These are phyloP conservation scores for Ochotona princeps DNA, from an alignment of 2,113 vertebrate genomes.

Conservation along the genomic window DNA sequence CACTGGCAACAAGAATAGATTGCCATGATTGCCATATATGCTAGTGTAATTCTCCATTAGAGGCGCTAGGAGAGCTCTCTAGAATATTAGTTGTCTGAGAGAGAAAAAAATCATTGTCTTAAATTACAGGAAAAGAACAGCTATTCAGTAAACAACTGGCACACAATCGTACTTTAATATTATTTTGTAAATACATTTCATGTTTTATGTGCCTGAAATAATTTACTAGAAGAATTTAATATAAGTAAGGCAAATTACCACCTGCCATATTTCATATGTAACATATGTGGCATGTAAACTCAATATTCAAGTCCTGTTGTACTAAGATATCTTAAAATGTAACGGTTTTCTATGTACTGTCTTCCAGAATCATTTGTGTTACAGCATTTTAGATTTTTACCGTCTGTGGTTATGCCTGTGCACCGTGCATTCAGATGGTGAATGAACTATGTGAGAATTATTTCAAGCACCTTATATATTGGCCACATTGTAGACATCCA, in stretches of 20 bases:
- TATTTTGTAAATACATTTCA: not conserved
- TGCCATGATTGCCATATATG: not conserved
- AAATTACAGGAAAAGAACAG: not conserved
- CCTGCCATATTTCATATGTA: not conserved
- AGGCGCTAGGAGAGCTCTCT: not conserved
- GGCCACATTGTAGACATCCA: not conserved
- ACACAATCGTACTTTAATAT: not conserved
- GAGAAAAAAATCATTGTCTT: not conserved
- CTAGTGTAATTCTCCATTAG: not conserved
- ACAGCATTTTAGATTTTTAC: not conserved
- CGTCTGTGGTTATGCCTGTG: not conserved
- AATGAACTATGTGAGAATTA: slow-evolving; percentile 30
- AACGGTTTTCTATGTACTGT: not conserved
- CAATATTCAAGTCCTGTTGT: not conserved
- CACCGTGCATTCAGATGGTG: not conserved
- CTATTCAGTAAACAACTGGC: not conserved
- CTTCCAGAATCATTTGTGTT: not conserved
- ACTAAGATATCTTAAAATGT: not conserved
- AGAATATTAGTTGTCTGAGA: not conserved
- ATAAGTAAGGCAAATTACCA: not conserved
- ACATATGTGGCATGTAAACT: not conserved
- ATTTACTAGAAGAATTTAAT: not conserved
- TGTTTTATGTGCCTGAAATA: slow-evolving; percentile 13
- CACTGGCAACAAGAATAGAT: not conserved
- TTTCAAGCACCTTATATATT: not conserved